Conservation (phyloP, 1,140 invertebrate species). For the Trachymyrmex septentrionalis region DNA sequence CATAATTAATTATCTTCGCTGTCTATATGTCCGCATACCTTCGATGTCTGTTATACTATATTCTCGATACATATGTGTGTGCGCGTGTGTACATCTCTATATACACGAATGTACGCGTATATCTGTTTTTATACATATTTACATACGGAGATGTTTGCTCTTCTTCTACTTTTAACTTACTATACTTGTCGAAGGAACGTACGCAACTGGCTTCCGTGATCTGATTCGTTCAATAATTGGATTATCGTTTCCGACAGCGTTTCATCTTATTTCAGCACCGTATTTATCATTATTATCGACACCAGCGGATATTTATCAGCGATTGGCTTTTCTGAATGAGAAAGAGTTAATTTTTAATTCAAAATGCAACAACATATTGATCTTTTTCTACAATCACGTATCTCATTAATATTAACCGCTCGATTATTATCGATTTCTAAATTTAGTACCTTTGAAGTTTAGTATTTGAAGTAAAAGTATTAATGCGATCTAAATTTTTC, state of each 20-base stretch:
- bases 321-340: not conserved
- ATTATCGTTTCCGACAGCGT: not conserved
- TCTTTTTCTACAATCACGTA: not conserved
- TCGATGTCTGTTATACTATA: conserved; percentile 66
- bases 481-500: not conserved
- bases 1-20: conserved; percentile 73
- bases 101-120: conserved; percentile 65
- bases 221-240: not conserved
- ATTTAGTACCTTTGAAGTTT: not conserved
- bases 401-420: not conserved
- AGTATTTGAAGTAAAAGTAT: not conserved
- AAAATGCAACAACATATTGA: not conserved
- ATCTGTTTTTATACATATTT: conserved; percentile 35
- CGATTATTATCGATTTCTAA: not conserved
- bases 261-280: not conserved
- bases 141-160: conserved; percentile 56
- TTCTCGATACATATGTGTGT: conserved; percentile 65
- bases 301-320: not conserved
- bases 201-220: conserved; percentile 59
- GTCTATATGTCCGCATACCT: conserved; percentile 55
- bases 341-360: not conserved
- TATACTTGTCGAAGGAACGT: conserved; percentile 72
- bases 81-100: conserved; percentile 62
- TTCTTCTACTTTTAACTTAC: conserved; percentile 60
- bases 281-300: conserved; percentile 5